A percentile compares a stretch with the other conserved stretches of the same genome.
phyloP scores from a whole-genome alignment of 2,113 vertebrate species.

The Meleagris gallopavo region DNA sequence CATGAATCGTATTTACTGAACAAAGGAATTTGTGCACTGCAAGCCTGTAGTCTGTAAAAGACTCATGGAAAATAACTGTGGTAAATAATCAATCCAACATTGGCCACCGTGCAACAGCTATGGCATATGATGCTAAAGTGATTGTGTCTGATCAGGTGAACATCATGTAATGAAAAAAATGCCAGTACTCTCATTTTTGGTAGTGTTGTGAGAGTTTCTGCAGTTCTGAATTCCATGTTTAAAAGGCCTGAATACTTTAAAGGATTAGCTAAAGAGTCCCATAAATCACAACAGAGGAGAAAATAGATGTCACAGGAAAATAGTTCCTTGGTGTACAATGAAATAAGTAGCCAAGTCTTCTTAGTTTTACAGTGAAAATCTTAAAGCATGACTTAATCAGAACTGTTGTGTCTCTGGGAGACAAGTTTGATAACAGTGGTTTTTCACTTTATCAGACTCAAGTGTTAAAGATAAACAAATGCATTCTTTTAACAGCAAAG shows the following conservation, averaged over 20 bases:
- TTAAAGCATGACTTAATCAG: not conserved
- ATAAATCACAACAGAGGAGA: not conserved
- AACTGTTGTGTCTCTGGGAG: not conserved
- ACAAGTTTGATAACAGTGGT: not conserved
- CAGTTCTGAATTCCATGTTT: not conserved
- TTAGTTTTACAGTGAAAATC: not conserved
- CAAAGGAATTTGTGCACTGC: not conserved
- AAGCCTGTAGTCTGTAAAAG: not conserved
- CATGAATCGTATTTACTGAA: not conserved
- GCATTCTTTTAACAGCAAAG: not conserved
- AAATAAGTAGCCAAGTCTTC: not conserved
- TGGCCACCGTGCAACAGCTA: not conserved
- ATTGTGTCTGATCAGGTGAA: not conserved
- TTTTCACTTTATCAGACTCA: not conserved
- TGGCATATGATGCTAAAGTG: not conserved
- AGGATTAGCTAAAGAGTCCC: not conserved
- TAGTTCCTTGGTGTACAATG: not conserved
- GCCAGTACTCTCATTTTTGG: not conserved
- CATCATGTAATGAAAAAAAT: not conserved
- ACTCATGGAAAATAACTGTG: not conserved
- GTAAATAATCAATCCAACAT: not conserved
- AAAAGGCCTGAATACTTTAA: not conserved
- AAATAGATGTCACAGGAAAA: not conserved
- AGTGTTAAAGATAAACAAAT: not conserved
- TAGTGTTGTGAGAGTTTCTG: not conserved